Base-by-base conservation (phyloP, 2,797 vertebrate genomes). In the Tauraco hartlaubi region DNA sequence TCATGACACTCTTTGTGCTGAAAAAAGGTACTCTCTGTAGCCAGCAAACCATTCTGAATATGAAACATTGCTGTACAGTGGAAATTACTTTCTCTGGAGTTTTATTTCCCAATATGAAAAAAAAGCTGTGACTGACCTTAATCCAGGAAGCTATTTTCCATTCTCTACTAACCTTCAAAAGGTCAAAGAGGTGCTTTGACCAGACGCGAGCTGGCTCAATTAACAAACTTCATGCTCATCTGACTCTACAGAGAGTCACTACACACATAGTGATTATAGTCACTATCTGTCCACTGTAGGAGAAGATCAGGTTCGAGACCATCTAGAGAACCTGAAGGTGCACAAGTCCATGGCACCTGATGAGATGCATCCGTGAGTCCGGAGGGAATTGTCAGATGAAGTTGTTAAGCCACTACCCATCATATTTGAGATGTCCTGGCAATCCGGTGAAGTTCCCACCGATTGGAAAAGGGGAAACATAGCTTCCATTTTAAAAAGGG, bases 141-240 rank as follows among this genome's bases (percentile, higher is more conserved):
- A 89, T 71, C 49, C 33, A 87, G 48, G 56, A 49, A 89, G 28
- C 68, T 82, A 64, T 87, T 93, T 93, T 94, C 78, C 52, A 59
- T 83, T 93, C 52, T 85, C 75, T 82, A 43, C 61, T 77, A 54
- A 52, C 31, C 14, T 54, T 69, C 37, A 82, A 54, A 82, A 77
- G 63, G n/a, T 86, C 77, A 88, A 81, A 78, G 58, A 81, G 26
- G 46, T 75, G 31, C 64, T 93, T 51, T 51, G 55, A 72, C 25
- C 39, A 92, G 39, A 66, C 62, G 43, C 0, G 5, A 73, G n/a
- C 31, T 55, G 35, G 49, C 48, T 74, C 56, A 79, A 37, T 18
- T 82, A 44, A 52, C 19, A 85, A 85, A 64, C 18, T 71, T 85
- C 16, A 64, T 31, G 44, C 25, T 89, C 22, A 37, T 92, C 25